phyloP scores from a whole-genome alignment of 2,888 invertebrate species.

The Rhagium mordax region DNA sequence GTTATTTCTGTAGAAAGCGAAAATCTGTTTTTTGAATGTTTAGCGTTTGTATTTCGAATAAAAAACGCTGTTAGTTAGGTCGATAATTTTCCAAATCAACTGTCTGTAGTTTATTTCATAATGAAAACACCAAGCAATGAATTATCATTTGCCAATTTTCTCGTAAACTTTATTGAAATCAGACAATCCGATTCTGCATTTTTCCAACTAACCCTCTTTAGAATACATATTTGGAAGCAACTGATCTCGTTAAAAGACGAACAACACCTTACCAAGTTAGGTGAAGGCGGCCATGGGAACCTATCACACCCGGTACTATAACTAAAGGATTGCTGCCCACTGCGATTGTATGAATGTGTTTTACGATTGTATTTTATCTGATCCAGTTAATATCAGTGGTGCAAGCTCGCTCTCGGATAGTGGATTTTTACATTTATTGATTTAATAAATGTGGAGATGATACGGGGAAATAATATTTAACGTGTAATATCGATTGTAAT shows the following conservation, averaged over 20 bases:
- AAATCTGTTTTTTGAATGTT: too few relatives aligned
- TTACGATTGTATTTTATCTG: conserved; percentile 54
- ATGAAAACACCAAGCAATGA: too few relatives aligned
- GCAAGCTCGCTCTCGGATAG: conserved; percentile 42
- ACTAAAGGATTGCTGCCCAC: conserved; percentile 54
- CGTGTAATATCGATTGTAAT: too few relatives aligned
- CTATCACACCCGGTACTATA: conserved; percentile 49
- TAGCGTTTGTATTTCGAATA: too few relatives aligned
- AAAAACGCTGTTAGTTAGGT: too few relatives aligned
- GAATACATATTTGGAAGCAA: conserved; percentile 52
- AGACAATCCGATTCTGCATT: background rate
- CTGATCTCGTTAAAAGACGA: conserved; percentile 48
- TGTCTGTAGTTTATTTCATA: too few relatives aligned
- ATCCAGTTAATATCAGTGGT: conserved; percentile 50
- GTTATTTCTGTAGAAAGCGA: background rate
- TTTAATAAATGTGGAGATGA: conserved; percentile 4
- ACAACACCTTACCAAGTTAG: conserved; percentile 47
- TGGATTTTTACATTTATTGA: conserved; percentile 25
- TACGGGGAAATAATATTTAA: too few relatives aligned
- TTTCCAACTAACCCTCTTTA: background rate
- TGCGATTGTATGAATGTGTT: conserved; percentile 44
- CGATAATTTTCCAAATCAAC: too few relatives aligned
- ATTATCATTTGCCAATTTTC: background rate
- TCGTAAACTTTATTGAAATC: background rate
- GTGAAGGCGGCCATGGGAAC: conserved; percentile 51